A percentile compares a stretch with the other conserved stretches of the same genome.
Conservation (phyloP, 2,888 invertebrate genomes). For the Xanthorhoe spadicearia region DNA sequence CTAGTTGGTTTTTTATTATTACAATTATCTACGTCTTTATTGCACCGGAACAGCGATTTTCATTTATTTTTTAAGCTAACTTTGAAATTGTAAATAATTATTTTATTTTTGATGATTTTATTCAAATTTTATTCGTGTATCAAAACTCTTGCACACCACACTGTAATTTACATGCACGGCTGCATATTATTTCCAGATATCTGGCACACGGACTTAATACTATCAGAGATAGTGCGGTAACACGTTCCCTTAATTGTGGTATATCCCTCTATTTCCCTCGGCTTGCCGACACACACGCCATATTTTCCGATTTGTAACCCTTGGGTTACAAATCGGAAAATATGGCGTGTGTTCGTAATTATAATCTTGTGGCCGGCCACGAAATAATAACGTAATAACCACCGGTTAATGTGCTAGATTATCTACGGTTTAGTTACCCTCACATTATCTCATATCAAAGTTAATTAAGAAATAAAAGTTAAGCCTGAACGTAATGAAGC, state of each 20-base stretch:
- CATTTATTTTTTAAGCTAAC: no score
- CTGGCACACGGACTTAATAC: background rate
- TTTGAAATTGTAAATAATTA: no score
- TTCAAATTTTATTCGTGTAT: no score
- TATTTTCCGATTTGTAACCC: no score
- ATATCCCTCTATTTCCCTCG: constrained; percentile 17
- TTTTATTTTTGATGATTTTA: no score
- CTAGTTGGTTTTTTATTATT: no score
- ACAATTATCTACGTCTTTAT: no score
- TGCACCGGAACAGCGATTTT: no score
- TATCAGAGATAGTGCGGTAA: constrained; percentile 16
- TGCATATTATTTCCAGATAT: background rate
- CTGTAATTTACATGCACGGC: background rate
- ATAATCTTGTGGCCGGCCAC: constrained; percentile 12
- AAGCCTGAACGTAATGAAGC: no score
- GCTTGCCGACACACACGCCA: no score
- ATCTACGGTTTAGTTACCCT: background rate
- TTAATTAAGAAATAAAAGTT: background rate
- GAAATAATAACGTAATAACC: constrained; percentile 3
- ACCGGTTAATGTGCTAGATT: background rate
- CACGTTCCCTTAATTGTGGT: constrained; percentile 31
- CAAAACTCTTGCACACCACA: no score
- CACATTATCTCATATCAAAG: background rate
- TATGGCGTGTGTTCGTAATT: constrained; percentile 20
- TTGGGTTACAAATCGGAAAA: constrained; percentile 27